Evolutionary conservation across 1,140 invertebrate genomes (phyloP).

Genomic region (Magallana gigas): DNA sequence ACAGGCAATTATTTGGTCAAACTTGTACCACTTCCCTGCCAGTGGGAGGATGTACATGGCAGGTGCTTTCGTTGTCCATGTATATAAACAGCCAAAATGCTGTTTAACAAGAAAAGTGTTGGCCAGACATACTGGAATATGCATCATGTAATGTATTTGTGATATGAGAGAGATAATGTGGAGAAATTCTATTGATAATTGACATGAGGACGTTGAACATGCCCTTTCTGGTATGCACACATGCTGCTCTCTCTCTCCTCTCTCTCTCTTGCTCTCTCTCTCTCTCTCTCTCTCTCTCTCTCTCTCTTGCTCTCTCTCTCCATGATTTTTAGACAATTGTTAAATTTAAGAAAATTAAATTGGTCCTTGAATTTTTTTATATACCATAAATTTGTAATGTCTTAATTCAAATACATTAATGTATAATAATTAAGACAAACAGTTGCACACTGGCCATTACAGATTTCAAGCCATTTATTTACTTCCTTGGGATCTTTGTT

Average conservation of each 20-base stretch:
- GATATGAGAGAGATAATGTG: not conserved
- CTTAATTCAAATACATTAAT: not conserved
- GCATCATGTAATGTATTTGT: too few relatives aligned
- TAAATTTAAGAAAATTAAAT: too few relatives aligned
- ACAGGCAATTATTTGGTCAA: slow-evolving; percentile 22
- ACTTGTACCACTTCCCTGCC: not conserved
- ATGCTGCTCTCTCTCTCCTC: not conserved
- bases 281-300: too few relatives aligned
- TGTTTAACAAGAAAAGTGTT: too few relatives aligned
- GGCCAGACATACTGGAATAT: too few relatives aligned
- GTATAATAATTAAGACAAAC: not conserved
- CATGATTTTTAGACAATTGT: too few relatives aligned
- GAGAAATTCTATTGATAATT: not conserved
- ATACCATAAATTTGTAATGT: too few relatives aligned
- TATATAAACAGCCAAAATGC: too few relatives aligned
- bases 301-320: too few relatives aligned
- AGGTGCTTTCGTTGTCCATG: not conserved
- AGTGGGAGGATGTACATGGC: not conserved
- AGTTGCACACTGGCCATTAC: not conserved
- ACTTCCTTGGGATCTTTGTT: not conserved
- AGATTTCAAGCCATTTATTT: not conserved
- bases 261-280: too few relatives aligned
- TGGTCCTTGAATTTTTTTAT: too few relatives aligned
- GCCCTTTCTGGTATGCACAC: not conserved
- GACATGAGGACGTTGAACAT: not conserved